These are phyloP conservation scores for Pygoscelis adeliae DNA, from an alignment of 2,113 vertebrate species.

Conservation along the genomic window DNA sequence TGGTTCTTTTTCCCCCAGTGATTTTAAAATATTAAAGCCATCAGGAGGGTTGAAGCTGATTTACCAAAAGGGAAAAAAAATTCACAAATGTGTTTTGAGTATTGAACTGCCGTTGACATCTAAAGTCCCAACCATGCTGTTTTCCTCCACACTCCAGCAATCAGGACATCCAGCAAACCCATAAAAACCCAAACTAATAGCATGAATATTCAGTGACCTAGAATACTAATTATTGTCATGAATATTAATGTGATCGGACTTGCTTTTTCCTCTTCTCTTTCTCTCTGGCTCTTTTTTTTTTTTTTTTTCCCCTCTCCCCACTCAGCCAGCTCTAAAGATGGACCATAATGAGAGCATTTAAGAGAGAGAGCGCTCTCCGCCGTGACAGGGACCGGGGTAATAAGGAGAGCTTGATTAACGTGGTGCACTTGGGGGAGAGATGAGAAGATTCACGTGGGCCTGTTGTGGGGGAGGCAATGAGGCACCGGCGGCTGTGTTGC, in stretches of 20 bases:
- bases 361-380: slow-evolving; percentile 82
- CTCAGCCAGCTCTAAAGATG: slow-evolving; percentile 91
- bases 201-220: slow-evolving; percentile 99
- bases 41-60: slow-evolving; percentile 64
- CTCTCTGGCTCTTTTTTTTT: slow-evolving; percentile 38
- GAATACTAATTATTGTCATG: slow-evolving; percentile 99
- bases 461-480: slow-evolving; percentile 79
- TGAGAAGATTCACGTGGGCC: slow-evolving; percentile 83
- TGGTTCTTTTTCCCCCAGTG: neutral
- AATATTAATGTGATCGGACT: slow-evolving; percentile 98
- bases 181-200: slow-evolving; percentile 96
- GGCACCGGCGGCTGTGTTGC: slow-evolving; percentile 81
- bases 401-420: slow-evolving; percentile 90
- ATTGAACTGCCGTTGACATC: slow-evolving; percentile 78
- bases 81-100: slow-evolving; percentile 74
- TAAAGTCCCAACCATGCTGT: slow-evolving; percentile 81
- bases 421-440: slow-evolving; percentile 80
- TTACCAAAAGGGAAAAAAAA: slow-evolving; percentile 45
- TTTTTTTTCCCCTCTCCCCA: slow-evolving; percentile 56
- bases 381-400: slow-evolving; percentile 84
- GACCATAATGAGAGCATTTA: slow-evolving; percentile 93
- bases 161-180: slow-evolving; percentile 86
- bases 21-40: slow-evolving; percentile 65
- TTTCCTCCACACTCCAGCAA: slow-evolving; percentile 87
- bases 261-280: slow-evolving; percentile 76